phyloP scores from a whole-genome alignment of 2,113 vertebrate genomes.

The Crypturellus undulatus region DNA sequence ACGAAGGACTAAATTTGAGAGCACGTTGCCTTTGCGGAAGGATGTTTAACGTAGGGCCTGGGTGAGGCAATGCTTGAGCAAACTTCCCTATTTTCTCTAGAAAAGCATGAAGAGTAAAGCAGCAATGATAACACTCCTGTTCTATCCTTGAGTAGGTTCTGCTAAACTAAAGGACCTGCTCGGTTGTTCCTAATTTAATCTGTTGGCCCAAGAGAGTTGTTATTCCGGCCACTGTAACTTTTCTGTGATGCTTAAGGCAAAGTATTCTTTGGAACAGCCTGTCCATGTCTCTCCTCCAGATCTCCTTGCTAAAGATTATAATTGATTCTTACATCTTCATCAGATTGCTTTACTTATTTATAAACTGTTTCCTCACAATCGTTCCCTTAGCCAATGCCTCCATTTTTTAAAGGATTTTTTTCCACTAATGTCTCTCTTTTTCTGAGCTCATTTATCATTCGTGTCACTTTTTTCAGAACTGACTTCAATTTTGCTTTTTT shows the following conservation, averaged over 20 bases:
- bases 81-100: background rate
- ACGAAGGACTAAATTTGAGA: background rate
- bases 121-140: background rate
- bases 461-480: background rate
- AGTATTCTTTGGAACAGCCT: background rate
- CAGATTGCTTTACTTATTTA: background rate
- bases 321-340: background rate
- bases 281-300: background rate
- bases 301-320: background rate
- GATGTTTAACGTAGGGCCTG: background rate
- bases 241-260: background rate
- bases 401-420: background rate
- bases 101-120: background rate
- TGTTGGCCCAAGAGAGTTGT: accelerated
- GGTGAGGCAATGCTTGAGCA: background rate
- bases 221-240: background rate
- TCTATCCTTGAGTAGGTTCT: background rate
- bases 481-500: background rate
- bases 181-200: background rate
- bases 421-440: background rate
- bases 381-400: background rate
- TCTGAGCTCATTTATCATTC: background rate
- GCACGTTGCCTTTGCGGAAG: background rate
- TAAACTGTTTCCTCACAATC: background rate
- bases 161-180: background rate